phyloP scores from a whole-genome alignment of 2,113 vertebrate genomes.

The Notechis scutatus region DNA sequence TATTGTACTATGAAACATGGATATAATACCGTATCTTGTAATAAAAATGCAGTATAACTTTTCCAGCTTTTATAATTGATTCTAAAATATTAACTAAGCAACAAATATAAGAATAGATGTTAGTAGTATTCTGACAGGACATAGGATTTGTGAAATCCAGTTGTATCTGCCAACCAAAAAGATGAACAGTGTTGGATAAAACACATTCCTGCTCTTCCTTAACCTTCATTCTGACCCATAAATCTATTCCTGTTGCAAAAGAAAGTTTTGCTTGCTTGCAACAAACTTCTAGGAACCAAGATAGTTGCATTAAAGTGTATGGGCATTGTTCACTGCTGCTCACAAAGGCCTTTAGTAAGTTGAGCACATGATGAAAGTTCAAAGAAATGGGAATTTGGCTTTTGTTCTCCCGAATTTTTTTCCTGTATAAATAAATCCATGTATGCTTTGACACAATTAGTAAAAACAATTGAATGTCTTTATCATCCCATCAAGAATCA shows the following conservation, averaged over 20 bases:
- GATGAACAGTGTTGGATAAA: background rate
- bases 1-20: background rate
- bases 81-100: background rate
- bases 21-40: background rate
- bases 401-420: no score
- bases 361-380: background rate
- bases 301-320: background rate
- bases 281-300: background rate
- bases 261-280: background rate
- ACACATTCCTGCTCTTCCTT: background rate
- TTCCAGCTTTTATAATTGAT: background rate
- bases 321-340: no score
- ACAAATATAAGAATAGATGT: background rate
- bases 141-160: background rate
- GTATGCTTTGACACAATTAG: no score
- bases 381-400: no score
- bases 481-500: no score
- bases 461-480: no score
- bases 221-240: background rate
- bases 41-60: background rate
- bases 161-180: background rate
- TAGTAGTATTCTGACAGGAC: background rate
- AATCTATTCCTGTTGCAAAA: background rate
- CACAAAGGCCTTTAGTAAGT: no score
- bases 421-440: no score